Evolutionary conservation across 2,888 invertebrate species (phyloP), one percentile per base, ranked within the genome.

Genomic region (Drosophila ochracea): DNA sequence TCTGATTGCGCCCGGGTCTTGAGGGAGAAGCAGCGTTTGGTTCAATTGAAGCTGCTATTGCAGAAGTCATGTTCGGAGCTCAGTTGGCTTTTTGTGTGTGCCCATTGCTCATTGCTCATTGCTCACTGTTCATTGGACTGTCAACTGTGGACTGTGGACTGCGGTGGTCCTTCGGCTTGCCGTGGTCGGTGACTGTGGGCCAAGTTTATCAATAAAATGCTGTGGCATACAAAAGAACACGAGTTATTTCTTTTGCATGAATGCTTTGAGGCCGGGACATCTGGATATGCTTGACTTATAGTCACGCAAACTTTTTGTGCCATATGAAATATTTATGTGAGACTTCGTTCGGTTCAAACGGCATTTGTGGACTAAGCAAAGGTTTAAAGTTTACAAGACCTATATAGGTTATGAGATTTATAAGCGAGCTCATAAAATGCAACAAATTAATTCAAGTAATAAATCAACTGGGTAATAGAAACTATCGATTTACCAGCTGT

Each of bases 181-280:
- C 43, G 58, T 50, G 57, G 58, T 49, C 65, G 28, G 55, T 30
- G 25, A 28, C 39, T 67, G 28, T 70, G 87, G 73, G 72, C 76
- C 70, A 89, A 85, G 84, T 85, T 85, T 85, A 85, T 85, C 84
- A 85, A 85, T 89, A 89, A 89, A 85, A 89, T 79, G 79, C 87
- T 89, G 82, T 89, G 89, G 84, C 82, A 78, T 66, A 81, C 78
- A 81, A 83, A 81, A 81, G 68, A 82, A 89, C 89, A 85, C 81
- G 87, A 89, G 87, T 89, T 85, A 86, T 89, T 85, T 86, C 89
- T 86, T 89, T 78, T 86, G 89, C 89, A 84, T 84, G 89, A 76
- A 70, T 82, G 89, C 59, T 73, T 79, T 68, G 67, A 59, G 70
- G 67, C 70, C 77, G 67, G 78, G 75, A 70, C 76, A 84, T 62